Percentiles rank a stretch among this genome's conserved stretches.
phyloP scores from a whole-genome alignment of 1,140 invertebrate species.

The Laupala kohalensis region DNA sequence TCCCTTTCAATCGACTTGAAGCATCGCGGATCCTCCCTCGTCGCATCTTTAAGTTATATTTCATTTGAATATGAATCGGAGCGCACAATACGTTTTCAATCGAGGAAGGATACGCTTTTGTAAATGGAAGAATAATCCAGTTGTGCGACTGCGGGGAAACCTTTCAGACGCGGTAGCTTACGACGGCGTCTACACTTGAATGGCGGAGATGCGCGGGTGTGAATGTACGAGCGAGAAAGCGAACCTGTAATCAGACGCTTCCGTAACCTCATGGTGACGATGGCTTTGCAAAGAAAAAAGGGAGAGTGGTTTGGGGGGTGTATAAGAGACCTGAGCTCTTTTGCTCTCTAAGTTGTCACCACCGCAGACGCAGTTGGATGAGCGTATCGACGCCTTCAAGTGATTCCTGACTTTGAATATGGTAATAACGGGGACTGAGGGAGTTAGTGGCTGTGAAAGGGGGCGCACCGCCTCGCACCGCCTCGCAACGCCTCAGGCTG shows the following conservation, averaged over 20 bases:
- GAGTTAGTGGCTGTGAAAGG: neutral
- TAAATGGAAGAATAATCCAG: neutral
- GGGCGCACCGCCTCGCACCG: too few species aligned
- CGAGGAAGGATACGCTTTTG: neutral
- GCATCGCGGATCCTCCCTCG: neutral
- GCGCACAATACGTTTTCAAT: neutral
- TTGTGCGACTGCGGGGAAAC: neutral
- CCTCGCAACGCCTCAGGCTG: too few species aligned
- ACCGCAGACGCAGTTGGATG: neutral
- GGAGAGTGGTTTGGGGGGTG: neutral
- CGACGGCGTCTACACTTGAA: too few species aligned
- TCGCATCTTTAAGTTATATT: neutral
- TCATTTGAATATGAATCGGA: neutral
- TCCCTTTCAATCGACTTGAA: neutral
- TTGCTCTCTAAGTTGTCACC: neutral
- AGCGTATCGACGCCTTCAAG: neutral
- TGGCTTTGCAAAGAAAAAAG: neutral
- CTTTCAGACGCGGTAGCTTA: neutral
- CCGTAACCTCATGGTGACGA: neutral
- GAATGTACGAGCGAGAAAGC: too few species aligned
- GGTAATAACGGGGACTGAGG: neutral
- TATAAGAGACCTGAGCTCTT: neutral
- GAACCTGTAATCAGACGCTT: too few species aligned
- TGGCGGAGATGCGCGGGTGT: too few species aligned
- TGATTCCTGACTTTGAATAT: neutral